Evolutionary conservation across 64 coral and sea anemone genomes (phyloP), one percentile per base, ranked within the genome.

Genomic region (Porites australiensis): DNA sequence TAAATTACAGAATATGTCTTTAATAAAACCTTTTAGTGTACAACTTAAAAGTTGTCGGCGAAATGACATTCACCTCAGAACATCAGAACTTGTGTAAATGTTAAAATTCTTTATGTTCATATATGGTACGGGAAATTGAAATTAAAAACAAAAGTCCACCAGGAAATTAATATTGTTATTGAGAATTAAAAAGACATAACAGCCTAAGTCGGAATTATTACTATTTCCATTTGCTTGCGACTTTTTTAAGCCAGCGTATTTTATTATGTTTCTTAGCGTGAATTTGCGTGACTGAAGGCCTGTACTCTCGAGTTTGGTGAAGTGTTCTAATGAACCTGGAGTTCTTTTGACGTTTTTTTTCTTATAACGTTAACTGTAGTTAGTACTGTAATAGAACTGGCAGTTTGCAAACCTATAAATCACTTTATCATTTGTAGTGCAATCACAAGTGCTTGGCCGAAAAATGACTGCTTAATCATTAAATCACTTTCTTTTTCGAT

Each of bases 1-100:
- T 44, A 68, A 68, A 68, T 84, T 81, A 57, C 20, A 58, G 22
- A 81, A 81, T 62, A 12, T 44, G 20, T 14, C 13, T 23, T 81
- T 62, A 84, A 68, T 84, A 21, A 84, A 84, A 68, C 63, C 81
- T 84, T 84, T 84, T 84, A 84, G 44, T 84, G 46, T 20, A 16
- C 81, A 61, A 47, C 62, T 37, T 37, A 37, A 37, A 37, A 37
- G 27, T 37, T 37, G 27, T 37, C 27, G 27, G 27, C 27, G 27
- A 37, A 37, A 37, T 37, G 27, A 37, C 27, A 37, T 37, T 37
- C 27, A 37, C 27, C 27, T 37, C 27, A 37, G 27, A 37, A 37
- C 27, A 37, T 0, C 27, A 37, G 1, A 37, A 37, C 27, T 68
- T 84, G 63, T 65, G 18, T 13, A 66, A 50, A 20, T 84, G 46